Base-by-base conservation (phyloP, 2,888 invertebrate genomes). In the Macrophya annulata region DNA sequence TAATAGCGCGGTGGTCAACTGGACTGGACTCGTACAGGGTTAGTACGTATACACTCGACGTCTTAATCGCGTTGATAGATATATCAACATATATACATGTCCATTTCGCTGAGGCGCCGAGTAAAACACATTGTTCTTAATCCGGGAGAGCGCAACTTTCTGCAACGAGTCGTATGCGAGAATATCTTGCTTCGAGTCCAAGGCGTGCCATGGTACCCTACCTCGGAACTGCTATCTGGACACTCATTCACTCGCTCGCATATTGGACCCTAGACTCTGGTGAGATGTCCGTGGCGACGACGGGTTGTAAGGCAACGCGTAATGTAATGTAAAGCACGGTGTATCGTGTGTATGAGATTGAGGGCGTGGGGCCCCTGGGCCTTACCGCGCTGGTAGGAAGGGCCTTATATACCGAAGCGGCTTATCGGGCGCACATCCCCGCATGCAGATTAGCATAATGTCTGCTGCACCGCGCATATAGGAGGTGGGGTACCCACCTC, bases 391-490 rank as follows among this genome's bases (percentile, higher is more conserved):
- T 89, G 85, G 85, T 83, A 83, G 88, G 89, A 83, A 88, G 89
- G 89, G 87, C 88, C 88, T 90, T 89, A 89, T 90, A 90, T 89
- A 88, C 85, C 48, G 86, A 87, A 85, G 87, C 89, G 91, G 91
- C 93, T 93, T 93, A 93, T 93, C 92, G 91, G 93, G 89, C 90
- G 91, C 92, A 91, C 92, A 93, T 93, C 92, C 93, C 91, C 91
- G 90, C 92, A 91, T 90, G 91, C 89, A 92, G 92, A 93, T 93
- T 93, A 92, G 92, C 92, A 93, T 93, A 93, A 93, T 93, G 93
- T 92, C 92, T 91, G 93, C 91, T 89, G 91, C 84, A 81, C 87
- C 82, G 86, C 87, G 87, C 87, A 87, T 90, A 89, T 90, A 91
- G 83, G 92, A 90, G 91, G 91, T 91, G 90, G 90, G 37, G 31